phyloP scores from a whole-genome alignment of 2,888 invertebrate species.

The Dynastes hyllus region DNA sequence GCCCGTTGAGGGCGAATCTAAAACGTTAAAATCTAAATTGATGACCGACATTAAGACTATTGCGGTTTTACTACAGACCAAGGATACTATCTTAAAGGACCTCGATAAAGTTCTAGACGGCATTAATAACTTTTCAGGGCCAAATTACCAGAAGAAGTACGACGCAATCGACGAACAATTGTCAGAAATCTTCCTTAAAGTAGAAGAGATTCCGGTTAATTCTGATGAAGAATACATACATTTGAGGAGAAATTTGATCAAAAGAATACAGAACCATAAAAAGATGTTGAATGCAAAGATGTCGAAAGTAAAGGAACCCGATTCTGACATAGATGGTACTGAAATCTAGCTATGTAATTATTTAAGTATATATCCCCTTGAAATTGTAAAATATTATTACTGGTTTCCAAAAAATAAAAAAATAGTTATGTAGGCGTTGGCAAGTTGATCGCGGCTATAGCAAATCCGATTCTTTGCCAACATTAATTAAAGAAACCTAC shows the following conservation, averaged over 20 bases:
- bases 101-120: conserved; percentile 36
- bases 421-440: too few species aligned
- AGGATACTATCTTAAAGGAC: conserved; percentile 43
- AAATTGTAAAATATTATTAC: too few species aligned
- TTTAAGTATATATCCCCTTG: neutral
- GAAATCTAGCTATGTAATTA: conserved; percentile 36
- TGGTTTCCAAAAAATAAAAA: too few species aligned
- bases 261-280: conserved; percentile 44
- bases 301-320: conserved; percentile 14
- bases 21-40: conserved; percentile 44
- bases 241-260: conserved; percentile 47
- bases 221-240: conserved; percentile 27
- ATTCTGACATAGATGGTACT: conserved; percentile 25
- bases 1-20: conserved; percentile 26
- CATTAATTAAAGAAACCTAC: too few species aligned
- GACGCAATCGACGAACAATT: conserved; percentile 45
- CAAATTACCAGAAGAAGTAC: conserved; percentile 28
- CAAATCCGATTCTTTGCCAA: too few species aligned
- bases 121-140: conserved; percentile 31
- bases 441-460: too few species aligned
- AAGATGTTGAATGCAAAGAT: conserved; percentile 38
- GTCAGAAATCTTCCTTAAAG: conserved; percentile 40
- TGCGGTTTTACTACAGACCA: conserved; percentile 39
- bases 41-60: conserved; percentile 43
- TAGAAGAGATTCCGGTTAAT: conserved; percentile 44